Evolutionary conservation across 2,113 vertebrate species (phyloP).

Genomic region (Harpagus bidentatus): DNA sequence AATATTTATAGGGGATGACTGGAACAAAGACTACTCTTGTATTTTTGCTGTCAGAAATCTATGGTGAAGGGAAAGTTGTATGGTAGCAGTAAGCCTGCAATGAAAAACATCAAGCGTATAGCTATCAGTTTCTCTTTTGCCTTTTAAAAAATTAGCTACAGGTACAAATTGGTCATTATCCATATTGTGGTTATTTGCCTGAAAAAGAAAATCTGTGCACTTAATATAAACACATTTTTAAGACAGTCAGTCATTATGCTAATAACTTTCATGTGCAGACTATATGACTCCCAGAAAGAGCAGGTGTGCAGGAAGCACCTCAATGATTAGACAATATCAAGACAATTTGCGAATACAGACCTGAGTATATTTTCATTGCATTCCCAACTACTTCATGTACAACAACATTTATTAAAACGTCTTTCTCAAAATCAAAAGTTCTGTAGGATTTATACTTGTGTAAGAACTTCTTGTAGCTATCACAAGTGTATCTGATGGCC

Average conservation of each 20-base stretch:
- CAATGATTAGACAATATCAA: background rate
- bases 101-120: background rate
- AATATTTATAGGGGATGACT: background rate
- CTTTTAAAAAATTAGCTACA: background rate
- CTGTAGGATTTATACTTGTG: background rate
- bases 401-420: background rate
- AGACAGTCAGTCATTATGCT: background rate
- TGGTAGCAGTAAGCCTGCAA: background rate
- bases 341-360: background rate
- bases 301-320: background rate
- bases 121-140: background rate
- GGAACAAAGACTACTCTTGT: background rate
- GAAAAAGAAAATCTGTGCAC: background rate
- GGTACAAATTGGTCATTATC: background rate
- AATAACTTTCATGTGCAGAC: background rate
- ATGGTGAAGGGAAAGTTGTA: background rate
- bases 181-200: background rate
- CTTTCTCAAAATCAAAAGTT: background rate
- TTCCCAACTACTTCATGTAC: background rate
- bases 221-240: background rate
- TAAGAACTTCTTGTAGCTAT: background rate
- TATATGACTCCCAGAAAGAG: background rate
- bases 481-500: background rate
- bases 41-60: conserved; percentile 2
- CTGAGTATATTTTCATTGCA: background rate